Evolutionary conservation across 2,888 invertebrate species (phyloP).

Genomic region (Ctenicera cuprea): DNA sequence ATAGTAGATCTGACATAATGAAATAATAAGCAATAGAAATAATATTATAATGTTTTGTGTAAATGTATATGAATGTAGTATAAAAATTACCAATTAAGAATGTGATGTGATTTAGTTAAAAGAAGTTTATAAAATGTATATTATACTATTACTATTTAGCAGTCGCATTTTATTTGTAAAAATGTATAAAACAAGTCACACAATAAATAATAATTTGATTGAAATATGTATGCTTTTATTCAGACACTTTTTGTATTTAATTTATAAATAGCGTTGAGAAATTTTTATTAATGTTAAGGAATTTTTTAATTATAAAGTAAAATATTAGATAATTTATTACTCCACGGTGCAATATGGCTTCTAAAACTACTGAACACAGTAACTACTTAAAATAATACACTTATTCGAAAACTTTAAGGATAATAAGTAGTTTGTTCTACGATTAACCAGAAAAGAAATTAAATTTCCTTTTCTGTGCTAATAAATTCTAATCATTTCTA

Average conservation of each 20-base stretch:
- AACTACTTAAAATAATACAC: too few species aligned
- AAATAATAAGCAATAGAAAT: constrained; percentile 47
- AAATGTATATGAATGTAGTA: constrained; percentile 46
- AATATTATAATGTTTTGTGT: constrained; percentile 45
- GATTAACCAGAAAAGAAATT: too few species aligned
- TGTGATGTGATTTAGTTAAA: constrained; percentile 69
- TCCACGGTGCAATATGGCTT: too few species aligned
- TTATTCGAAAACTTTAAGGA: too few species aligned
- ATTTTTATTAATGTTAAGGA: too few species aligned
- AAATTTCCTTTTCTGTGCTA: too few species aligned
- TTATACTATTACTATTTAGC: constrained; percentile 37
- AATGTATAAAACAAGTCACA: constrained; percentile 61
- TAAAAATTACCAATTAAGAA: constrained; percentile 58
- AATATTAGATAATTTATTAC: too few species aligned
- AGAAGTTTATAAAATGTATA: constrained; percentile 61
- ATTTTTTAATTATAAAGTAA: too few species aligned
- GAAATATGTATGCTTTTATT: not conserved
- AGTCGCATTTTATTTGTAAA: constrained; percentile 56
- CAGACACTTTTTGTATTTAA: not conserved
- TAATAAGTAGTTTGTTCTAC: too few species aligned
- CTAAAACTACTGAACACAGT: too few species aligned
- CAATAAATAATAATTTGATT: constrained; percentile 55
- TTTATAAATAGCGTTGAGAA: too few species aligned
- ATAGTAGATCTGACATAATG: constrained; percentile 3
- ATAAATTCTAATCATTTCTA: too few species aligned